phyloP scores from a whole-genome alignment of 1,140 invertebrate species.

The Pseudomyrmex pallidus region DNA sequence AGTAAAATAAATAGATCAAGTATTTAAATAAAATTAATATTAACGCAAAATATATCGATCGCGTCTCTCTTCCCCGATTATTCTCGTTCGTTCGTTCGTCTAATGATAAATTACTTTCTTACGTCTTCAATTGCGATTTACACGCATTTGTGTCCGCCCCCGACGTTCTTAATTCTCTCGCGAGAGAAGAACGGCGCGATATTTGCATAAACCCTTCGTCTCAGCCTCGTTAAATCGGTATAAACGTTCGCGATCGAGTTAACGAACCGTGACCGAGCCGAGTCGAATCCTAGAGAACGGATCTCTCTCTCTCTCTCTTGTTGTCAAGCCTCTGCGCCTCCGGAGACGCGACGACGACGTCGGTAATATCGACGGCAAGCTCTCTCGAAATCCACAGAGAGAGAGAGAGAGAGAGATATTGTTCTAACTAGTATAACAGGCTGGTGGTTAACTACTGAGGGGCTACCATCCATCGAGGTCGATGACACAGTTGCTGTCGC shows the following conservation, averaged over 20 bases:
- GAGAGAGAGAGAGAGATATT: slow-evolving; percentile 16
- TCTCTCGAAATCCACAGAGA: slow-evolving; percentile 13
- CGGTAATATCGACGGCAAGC: not conserved
- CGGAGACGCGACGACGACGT: not conserved
- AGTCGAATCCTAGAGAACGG: not conserved
- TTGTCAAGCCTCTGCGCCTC: not conserved
- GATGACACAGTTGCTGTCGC: slow-evolving; percentile 56
- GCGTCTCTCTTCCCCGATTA: no score
- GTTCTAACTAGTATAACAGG: slow-evolving; percentile 41
- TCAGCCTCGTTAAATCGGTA: slow-evolving; percentile 35
- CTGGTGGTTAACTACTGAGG: slow-evolving; percentile 20
- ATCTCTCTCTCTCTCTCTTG: not conserved
- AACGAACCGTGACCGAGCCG: slow-evolving; percentile 10
- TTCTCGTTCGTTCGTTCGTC: no score
- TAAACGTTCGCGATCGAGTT: slow-evolving; percentile 36
- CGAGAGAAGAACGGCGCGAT: not conserved
- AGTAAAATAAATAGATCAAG: no score
- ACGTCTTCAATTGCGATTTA: not conserved
- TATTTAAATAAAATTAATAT: no score
- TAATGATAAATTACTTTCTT: not conserved
- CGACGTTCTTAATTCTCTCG: not conserved
- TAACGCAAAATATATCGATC: no score
- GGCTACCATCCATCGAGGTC: slow-evolving; percentile 11
- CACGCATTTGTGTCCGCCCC: not conserved
- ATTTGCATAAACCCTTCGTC: slow-evolving; percentile 18